A percentile compares a stretch with the other conserved stretches of the same genome.
Evolutionary conservation across 2,797 vertebrate species (phyloP).

Genomic region (Trachurus trachurus): DNA sequence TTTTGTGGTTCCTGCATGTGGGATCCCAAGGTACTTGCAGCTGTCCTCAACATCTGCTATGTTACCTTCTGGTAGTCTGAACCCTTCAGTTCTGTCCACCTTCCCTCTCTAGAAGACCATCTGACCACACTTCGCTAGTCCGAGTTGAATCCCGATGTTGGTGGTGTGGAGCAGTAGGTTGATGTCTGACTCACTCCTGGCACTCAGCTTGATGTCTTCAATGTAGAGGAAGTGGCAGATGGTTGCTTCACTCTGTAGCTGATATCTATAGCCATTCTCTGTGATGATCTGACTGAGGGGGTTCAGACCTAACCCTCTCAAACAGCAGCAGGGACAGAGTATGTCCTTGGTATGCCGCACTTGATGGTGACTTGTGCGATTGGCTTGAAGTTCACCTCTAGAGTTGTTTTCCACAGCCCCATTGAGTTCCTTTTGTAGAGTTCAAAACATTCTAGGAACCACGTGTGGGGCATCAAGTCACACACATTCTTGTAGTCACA

Average conservation of each 20-base stretch:
- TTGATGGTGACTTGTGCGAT: no score
- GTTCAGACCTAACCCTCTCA: not conserved
- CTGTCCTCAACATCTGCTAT: not conserved
- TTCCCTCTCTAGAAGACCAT: not conserved
- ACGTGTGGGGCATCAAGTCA: not conserved
- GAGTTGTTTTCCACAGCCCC: not conserved
- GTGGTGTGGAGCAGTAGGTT: not conserved
- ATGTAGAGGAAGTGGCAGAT: not conserved
- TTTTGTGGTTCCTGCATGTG: not conserved
- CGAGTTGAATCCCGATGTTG: not conserved
- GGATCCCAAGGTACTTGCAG: not conserved
- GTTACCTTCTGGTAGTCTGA: not conserved
- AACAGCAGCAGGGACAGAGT: not conserved
- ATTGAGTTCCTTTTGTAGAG: not conserved
- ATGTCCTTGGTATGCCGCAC: not conserved
- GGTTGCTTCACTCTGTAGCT: not conserved
- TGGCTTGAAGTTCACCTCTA: no score
- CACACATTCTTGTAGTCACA: not conserved
- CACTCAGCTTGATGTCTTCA: not conserved
- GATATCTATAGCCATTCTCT: not conserved
- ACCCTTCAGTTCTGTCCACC: no score
- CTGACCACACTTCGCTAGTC: not conserved
- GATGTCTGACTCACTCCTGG: not conserved
- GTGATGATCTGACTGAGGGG: not conserved
- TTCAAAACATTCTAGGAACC: not conserved